Percentiles rank a stretch among this genome's conserved stretches.
Evolutionary conservation across 92 coral and sea anemone species (phyloP).

Genomic region (Galaxea fascicularis): DNA sequence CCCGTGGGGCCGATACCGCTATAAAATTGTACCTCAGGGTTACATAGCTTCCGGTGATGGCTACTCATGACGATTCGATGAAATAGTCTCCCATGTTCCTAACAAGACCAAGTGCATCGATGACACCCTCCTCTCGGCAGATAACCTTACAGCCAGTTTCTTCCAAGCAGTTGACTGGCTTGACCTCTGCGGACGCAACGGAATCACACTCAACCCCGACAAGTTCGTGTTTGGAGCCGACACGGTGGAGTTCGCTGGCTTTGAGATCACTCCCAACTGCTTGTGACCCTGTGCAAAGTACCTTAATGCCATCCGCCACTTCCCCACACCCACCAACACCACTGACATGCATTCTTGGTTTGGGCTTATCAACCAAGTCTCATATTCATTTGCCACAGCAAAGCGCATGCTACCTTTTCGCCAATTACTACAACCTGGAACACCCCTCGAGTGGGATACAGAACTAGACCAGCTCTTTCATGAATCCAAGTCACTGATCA

Average conservation of each 20-base stretch:
- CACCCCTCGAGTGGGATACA: conserved; percentile 46
- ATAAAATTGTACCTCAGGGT: conserved; percentile 72
- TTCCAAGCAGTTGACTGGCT: neutral
- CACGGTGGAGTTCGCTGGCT: conserved; percentile 38
- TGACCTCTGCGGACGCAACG: neutral
- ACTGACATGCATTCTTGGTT: conserved; percentile 77
- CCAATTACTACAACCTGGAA: conserved; percentile 37
- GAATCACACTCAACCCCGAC: neutral
- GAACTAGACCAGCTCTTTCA: conserved; percentile 55
- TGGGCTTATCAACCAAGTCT: conserved; percentile 60
- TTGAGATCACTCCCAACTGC: conserved; percentile 55
- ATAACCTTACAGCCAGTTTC: neutral
- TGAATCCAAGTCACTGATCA: conserved; percentile 62
- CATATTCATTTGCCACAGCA: conserved; percentile 56
- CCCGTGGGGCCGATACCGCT: conserved; percentile 73
- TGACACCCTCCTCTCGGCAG: neutral
- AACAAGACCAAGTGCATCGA: neutral
- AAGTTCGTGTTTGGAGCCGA: neutral
- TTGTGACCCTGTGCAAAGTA: conserved; percentile 46
- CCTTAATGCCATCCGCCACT: conserved; percentile 74
- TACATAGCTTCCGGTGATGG: conserved; percentile 68
- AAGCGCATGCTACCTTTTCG: conserved; percentile 50
- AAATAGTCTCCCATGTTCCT: conserved; percentile 50
- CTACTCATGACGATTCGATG: conserved; percentile 56
- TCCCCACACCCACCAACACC: conserved; percentile 72